These are phyloP conservation scores for Pteria penguin DNA, from an alignment of 2,888 invertebrate genomes.

Conservation along the genomic window DNA sequence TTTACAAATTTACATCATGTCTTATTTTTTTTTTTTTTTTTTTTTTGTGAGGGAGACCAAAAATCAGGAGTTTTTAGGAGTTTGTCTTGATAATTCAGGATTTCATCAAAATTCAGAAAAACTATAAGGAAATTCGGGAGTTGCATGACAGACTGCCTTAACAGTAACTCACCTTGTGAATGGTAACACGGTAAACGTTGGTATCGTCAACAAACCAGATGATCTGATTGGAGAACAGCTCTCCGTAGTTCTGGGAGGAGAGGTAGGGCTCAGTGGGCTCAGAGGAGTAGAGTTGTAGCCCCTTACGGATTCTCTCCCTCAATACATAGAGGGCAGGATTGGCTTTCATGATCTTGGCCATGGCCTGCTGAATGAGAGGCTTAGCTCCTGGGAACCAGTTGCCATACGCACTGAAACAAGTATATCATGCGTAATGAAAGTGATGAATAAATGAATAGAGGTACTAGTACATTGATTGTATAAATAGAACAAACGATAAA, in stretches of 20 bases:
- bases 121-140: too few species aligned
- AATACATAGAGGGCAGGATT: slow-evolving; percentile 99
- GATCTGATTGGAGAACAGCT: slow-evolving; percentile 99
- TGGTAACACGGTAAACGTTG: slow-evolving; percentile 99
- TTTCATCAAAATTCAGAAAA: too few species aligned
- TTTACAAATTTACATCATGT: too few species aligned
- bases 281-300: slow-evolving; percentile 97
- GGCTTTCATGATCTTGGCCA: slow-evolving; percentile 99
- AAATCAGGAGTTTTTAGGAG: too few species aligned
- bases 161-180: slow-evolving; percentile 94
- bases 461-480: too few species aligned
- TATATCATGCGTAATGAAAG: not conserved
- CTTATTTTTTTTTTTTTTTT: too few species aligned
- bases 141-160: too few species aligned
- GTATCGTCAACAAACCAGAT: slow-evolving; percentile 99
- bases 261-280: slow-evolving; percentile 99
- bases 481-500: too few species aligned
- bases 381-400: slow-evolving; percentile 99
- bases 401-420: slow-evolving; percentile 90
- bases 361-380: slow-evolving; percentile 98
- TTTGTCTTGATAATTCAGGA: too few species aligned
- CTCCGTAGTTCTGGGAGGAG: slow-evolving; percentile 99
- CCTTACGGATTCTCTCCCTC: slow-evolving; percentile 98
- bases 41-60: too few species aligned
- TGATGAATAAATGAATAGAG: too few species aligned